These are phyloP conservation scores for Pseudobourletiella spinata DNA, from an alignment of 1,140 invertebrate genomes.

Conservation along the genomic window DNA sequence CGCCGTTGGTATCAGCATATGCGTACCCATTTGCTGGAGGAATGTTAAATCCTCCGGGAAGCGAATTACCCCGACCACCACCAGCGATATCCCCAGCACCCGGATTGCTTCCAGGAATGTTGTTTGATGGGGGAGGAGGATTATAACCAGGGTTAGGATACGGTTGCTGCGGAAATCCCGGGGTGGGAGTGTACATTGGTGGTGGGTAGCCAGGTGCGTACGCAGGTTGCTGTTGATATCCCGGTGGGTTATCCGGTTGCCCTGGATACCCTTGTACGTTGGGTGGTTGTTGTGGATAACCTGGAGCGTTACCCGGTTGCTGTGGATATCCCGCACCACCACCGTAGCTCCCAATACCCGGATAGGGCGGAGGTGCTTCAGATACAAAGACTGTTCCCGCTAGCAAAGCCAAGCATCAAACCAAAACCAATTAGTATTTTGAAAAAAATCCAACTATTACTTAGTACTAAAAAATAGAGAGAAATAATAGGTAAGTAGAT, in stretches of 20 bases:
- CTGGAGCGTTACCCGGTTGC: not conserved
- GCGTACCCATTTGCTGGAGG: constrained; percentile 11
- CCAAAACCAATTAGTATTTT: not conserved
- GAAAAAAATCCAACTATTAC: not conserved
- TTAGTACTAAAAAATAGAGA: not conserved
- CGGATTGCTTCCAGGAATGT: not conserved
- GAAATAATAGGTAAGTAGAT: too few relatives aligned
- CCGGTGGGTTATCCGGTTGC: not conserved
- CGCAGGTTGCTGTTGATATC: not conserved
- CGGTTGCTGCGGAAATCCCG: constrained; percentile 6
- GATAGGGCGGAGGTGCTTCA: constrained; percentile 79
- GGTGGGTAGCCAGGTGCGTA: not conserved
- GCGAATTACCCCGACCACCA: not conserved
- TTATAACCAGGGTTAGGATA: constrained; percentile 1
- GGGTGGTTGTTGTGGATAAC: constrained; percentile 17
- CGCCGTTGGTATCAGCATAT: constrained; percentile 7
- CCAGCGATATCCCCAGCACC: not conserved
- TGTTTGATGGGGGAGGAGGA: not conserved
- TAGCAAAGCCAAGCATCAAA: constrained; percentile 41
- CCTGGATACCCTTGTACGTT: constrained; percentile 4
- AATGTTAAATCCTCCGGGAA: not conserved
- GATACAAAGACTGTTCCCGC: constrained; percentile 82
- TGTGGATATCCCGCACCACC: constrained; percentile 6
- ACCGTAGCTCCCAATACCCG: constrained; percentile 17
- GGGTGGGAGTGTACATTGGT: not conserved